These are phyloP conservation scores for Limnephilus auricula DNA, from an alignment of 2,888 invertebrate genomes.

Conservation along the genomic window DNA sequence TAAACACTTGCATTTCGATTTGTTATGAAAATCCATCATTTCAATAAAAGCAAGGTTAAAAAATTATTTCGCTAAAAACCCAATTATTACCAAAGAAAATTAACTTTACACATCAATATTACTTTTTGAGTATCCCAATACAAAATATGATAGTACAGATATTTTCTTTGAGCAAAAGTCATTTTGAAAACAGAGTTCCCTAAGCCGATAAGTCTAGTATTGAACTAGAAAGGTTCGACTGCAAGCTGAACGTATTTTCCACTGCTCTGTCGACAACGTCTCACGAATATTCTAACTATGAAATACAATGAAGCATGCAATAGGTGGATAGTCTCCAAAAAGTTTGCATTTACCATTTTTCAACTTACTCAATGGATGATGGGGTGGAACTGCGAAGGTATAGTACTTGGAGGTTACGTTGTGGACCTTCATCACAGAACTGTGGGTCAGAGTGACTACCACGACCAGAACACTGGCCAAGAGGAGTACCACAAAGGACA, in stretches of 20 bases:
- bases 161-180: too few species aligned
- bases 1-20: not conserved
- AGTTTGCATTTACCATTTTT: not conserved
- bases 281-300: not conserved
- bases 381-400: conserved; percentile 81
- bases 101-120: too few species aligned
- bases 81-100: too few species aligned
- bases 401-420: conserved; percentile 82
- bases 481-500: conserved; percentile 85
- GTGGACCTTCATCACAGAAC: conserved; percentile 81
- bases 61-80: not conserved
- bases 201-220: not conserved
- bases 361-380: conserved; percentile 79
- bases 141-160: not conserved
- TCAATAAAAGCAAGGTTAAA: not conserved
- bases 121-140: too few species aligned
- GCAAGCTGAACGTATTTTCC: not conserved
- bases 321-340: conserved; percentile 69
- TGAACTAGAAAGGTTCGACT: not conserved
- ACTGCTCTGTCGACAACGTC: not conserved
- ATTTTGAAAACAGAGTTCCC: not conserved
- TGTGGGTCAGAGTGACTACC: conserved; percentile 86
- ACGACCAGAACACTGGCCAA: conserved; percentile 86
- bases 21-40: not conserved
- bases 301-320: conserved; percentile 68